Evolutionary conservation across 2,113 vertebrate species (phyloP), one percentile per base, ranked within the genome.

Genomic region (Trematocara unimaculatum): DNA sequence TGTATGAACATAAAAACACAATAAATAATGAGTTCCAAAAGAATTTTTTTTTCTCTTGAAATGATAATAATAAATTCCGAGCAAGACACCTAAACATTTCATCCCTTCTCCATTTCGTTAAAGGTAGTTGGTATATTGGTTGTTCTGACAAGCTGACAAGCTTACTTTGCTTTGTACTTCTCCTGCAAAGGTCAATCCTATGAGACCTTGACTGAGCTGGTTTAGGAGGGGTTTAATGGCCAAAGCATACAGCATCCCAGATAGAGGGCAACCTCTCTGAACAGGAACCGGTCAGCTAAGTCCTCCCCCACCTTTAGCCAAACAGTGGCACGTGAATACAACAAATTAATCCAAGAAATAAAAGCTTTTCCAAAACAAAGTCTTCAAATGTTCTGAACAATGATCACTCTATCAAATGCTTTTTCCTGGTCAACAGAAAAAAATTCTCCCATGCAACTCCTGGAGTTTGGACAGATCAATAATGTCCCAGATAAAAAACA

Each of bases 151-250:
- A n/a, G n/a, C 26, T 58, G 14, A 58, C 55, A 29, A 56, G 54
- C 55, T 58, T 31, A 58, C 26, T 17, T 31, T 58, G 26, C 56
- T 58, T 58, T 58, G 55, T 31, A 9, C 14, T 31, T 58, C 13
- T 58, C 26, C 56, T 58, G 56, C 56, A 58, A 31, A 58, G 56
- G 56, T 58, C 56, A 58, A 58, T 58, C 56, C 56, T 58, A 31
- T 60, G 56, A 60, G 26, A 60, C 26, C 8, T 60, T 60, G 14
- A 17, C 56, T 58, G 26, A 60, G 56, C 26, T 60, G 56, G 56
- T 60, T 60, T 60, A 60, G 14, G 26, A 60, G 56, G 56, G 56
- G 26, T 60, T 60, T 31, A 60, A 60, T 60, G 14, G 14, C 14
- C 3, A 60, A 60, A 60, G 26, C 26, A 60, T 17, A 17, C 56